These are phyloP conservation scores for Linurgus olivaceus DNA, from an alignment of 2,797 vertebrate genomes.

Conservation along the genomic window DNA sequence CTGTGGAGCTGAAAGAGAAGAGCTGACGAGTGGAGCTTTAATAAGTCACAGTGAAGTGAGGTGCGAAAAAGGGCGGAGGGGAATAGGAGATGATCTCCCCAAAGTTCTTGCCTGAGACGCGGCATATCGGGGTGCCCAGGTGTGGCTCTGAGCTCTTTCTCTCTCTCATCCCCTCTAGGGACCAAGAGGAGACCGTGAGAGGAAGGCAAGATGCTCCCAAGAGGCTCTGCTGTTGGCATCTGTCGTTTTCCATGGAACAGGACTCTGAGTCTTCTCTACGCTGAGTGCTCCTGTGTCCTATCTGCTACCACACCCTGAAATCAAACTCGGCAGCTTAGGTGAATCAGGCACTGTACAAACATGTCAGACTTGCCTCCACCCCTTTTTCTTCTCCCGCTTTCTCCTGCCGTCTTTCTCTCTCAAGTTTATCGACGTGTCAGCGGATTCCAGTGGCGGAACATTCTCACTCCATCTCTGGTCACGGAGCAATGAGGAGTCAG, in stretches of 20 bases:
- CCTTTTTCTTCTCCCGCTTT: constrained; percentile 67
- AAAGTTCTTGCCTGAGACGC: not conserved
- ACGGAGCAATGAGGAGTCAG: not conserved
- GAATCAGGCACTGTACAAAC: constrained; percentile 71
- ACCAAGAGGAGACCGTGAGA: not conserved
- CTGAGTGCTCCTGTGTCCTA: constrained; percentile 65
- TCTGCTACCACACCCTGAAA: constrained; percentile 79
- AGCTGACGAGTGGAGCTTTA: not conserved
- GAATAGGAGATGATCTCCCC: not conserved
- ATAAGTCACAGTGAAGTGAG: not conserved
- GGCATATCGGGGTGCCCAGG: not conserved
- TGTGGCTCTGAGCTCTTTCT: not conserved
- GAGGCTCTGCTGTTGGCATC: not conserved
- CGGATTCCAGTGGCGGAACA: not conserved
- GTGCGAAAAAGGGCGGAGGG: not conserved
- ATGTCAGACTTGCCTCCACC: constrained; percentile 69
- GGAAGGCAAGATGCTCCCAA: not conserved
- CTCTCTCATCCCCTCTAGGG: not conserved
- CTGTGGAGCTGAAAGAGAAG: not conserved
- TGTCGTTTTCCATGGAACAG: not conserved
- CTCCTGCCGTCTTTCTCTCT: constrained; percentile 30
- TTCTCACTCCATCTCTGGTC: not conserved
- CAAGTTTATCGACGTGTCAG: not conserved
- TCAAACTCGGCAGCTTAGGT: constrained; percentile 72
- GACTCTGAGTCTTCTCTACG: not conserved